These are phyloP conservation scores for Euwallacea similis DNA, from an alignment of 1,140 invertebrate species.

Conservation along the genomic window DNA sequence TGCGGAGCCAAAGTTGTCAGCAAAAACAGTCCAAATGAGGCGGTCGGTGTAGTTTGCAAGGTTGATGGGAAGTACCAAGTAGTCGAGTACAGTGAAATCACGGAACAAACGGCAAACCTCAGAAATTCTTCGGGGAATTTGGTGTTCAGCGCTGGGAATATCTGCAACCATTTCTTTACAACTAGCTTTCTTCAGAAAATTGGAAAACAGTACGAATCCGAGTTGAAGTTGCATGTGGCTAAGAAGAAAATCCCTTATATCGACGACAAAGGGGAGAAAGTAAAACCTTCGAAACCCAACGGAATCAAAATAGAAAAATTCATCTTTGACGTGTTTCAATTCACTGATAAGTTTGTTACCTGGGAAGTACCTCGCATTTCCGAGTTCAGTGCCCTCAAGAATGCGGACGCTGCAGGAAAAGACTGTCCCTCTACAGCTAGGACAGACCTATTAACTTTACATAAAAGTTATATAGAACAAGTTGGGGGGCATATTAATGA, in stretches of 20 bases:
- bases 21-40: slow-evolving; percentile 87
- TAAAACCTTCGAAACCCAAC: slow-evolving; percentile 82
- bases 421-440: slow-evolving; percentile 89
- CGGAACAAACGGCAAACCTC: slow-evolving; percentile 81
- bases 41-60: slow-evolving; percentile 94
- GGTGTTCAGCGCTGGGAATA: slow-evolving; percentile 92
- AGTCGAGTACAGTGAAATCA: slow-evolving; percentile 98
- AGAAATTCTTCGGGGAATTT: slow-evolving; percentile 77
- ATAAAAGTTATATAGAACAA: slow-evolving; percentile 78
- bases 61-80: slow-evolving; percentile 87
- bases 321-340: slow-evolving; percentile 97
- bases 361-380: slow-evolving; percentile 91
- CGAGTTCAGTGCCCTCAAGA: slow-evolving; percentile 98
- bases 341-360: slow-evolving; percentile 86
- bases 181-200: slow-evolving; percentile 78
- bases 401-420: slow-evolving; percentile 81
- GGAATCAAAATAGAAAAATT: slow-evolving; percentile 99
- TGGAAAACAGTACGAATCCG: slow-evolving; percentile 63
- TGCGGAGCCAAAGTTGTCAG: slow-evolving; percentile 96
- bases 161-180: slow-evolving; percentile 98
- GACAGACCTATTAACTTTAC: slow-evolving; percentile 76
- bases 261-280: slow-evolving; percentile 69
- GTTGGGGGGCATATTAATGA: slow-evolving; percentile 79
- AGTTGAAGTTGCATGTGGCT: slow-evolving; percentile 90
- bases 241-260: slow-evolving; percentile 96